A percentile compares a stretch with the other conserved stretches of the same genome.
Evolutionary conservation across 2,113 vertebrate genomes (phyloP).

Genomic region (Chionodraco myersi): DNA sequence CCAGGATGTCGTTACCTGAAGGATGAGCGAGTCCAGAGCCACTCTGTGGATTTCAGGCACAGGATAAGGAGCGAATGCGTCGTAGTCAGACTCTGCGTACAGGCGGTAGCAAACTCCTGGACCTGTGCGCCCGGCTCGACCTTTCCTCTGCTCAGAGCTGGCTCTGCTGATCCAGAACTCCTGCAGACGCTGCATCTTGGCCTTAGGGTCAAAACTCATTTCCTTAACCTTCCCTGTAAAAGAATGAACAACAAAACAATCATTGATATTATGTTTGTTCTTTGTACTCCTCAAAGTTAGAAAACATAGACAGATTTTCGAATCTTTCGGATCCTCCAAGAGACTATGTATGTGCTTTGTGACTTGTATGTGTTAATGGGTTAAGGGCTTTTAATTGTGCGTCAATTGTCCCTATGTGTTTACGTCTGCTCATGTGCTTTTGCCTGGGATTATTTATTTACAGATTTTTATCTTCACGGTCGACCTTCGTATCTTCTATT

Average conservation of each 20-base stretch:
- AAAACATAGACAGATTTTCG: neutral
- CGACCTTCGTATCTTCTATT: no score
- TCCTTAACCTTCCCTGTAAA: conserved; percentile 94
- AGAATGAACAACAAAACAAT: conserved; percentile 7
- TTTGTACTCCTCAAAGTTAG: neutral
- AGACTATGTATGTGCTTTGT: no score
- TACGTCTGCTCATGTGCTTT: no score
- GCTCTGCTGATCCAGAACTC: conserved; percentile 98
- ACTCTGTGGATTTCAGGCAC: conserved; percentile 93
- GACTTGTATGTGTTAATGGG: no score
- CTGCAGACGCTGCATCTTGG: conserved; percentile 92
- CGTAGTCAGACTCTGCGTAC: conserved; percentile 90
- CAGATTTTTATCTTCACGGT: no score
- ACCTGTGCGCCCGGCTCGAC: conserved; percentile 91
- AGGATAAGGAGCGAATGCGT: conserved; percentile 89
- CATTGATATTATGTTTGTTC: neutral
- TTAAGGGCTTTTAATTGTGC: no score
- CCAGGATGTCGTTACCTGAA: conserved; percentile 84
- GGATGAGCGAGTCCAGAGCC: conserved; percentile 88
- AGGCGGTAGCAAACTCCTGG: conserved; percentile 94
- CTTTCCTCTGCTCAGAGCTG: conserved; percentile 94
- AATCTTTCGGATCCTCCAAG: neutral
- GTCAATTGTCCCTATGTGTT: no score
- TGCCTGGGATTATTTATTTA: no score
- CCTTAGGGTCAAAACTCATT: conserved; percentile 93